Base-by-base conservation (phyloP, 2,797 vertebrate genomes). In the Fistularia tabacaria region DNA sequence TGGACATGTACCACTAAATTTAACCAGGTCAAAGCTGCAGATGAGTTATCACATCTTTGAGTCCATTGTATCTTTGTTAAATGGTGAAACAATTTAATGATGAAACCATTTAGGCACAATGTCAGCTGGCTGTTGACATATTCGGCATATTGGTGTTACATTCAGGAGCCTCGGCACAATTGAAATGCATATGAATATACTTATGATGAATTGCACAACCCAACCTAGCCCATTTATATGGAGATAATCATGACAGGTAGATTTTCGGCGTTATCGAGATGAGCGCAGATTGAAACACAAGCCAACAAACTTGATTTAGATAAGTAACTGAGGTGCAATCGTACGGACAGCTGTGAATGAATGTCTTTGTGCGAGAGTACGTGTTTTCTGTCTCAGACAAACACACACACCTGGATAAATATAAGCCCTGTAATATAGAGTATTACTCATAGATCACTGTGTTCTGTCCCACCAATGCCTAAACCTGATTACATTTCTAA, bases 401-500 rank as follows among this genome's bases (percentile, higher is more conserved):
- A 49, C 8, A 60, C 43, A 41, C 43, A 48, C 53, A 73, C 59
- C 48, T 69, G 64, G 41, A 54, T 59, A 11, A 44, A 71, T 62
- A 57, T 46, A 45, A 68, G 44, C 63, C 52, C 49, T 50, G 1
- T 0, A 7, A 46, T 57, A 43, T 12, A 38, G 25, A 46, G 8
- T 38, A 14, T 62, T 56, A 48, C 43, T 50, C 45, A 54, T 9
- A 52, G 50, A 69, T 61, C 57, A 66, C 36, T 54, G 15, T 36
- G 58, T 53, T 15, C 36, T 48, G 38, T 25, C 54, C 43, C 4
- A 51, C 13, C 49, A 61, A 62, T n/a, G 51, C 10, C 68, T 48
- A 50, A 64, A 73, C 73, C 52, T 75, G 69, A 80, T 79, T 75
- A 63, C 57, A 57, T 73, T 56, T 69, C 41, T 66, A 72, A 69